These are phyloP conservation scores for Alviniconcha marisindica DNA, from an alignment of 1,140 invertebrate species.

Conservation along the genomic window DNA sequence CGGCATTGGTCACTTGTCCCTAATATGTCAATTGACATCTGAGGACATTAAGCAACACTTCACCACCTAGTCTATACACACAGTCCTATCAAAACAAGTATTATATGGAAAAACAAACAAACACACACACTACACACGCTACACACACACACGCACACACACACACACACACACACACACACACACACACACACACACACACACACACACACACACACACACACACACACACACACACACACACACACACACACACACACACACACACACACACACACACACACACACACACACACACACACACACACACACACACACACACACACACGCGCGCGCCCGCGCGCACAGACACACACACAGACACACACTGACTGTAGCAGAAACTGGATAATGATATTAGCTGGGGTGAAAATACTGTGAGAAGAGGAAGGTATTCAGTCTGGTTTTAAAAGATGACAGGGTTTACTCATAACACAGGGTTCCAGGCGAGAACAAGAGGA, in stretches of 20 bases:
- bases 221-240: neutral
- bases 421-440: too few species aligned
- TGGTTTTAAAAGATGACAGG: too few species aligned
- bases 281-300: neutral
- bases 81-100: neutral
- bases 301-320: neutral
- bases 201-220: neutral
- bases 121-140: neutral
- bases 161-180: slow-evolving; percentile 26
- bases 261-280: neutral
- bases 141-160: slow-evolving; percentile 25
- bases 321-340: neutral
- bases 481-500: too few species aligned
- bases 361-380: too few species aligned
- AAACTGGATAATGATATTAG: too few species aligned
- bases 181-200: neutral
- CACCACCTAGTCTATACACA: neutral
- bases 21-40: neutral
- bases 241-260: neutral
- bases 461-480: too few species aligned
- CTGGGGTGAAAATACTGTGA: too few species aligned
- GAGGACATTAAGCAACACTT: neutral
- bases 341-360: neutral
- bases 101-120: neutral
- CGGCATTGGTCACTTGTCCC: too few species aligned